Percentiles rank a stretch among this genome's conserved stretches.
Conservation (phyloP, 2,113 vertebrate species). For the Sorex araneus region DNA sequence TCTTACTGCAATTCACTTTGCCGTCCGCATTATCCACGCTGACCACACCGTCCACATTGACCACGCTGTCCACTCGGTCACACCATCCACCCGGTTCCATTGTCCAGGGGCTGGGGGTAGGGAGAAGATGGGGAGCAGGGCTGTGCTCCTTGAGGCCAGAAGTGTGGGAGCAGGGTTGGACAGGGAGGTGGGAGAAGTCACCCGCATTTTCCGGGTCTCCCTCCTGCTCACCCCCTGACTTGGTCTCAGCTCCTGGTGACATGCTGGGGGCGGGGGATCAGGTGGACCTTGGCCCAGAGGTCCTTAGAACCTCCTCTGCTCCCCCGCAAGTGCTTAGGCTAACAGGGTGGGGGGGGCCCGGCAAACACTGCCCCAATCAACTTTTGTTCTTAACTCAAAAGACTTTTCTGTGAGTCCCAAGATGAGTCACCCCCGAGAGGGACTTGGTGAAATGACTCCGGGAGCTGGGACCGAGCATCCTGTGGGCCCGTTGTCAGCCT, state of each 20-base stretch:
- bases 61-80: no score
- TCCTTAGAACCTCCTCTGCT: background rate
- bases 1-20: background rate
- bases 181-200: background rate
- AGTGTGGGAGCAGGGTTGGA: background rate
- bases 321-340: background rate
- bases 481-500: background rate
- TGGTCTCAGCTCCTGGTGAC: background rate
- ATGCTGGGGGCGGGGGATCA: background rate
- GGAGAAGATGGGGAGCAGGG: background rate
- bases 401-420: slow-evolving; percentile 65
- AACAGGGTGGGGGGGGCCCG: background rate
- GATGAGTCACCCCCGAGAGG: slow-evolving; percentile 67
- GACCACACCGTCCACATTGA: no score
- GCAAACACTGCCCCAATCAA: background rate
- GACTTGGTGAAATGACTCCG: slow-evolving; percentile 44
- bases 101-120: background rate
- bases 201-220: background rate
- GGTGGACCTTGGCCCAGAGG: background rate
- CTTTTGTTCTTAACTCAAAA: slow-evolving; percentile 81
- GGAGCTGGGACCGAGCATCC: slow-evolving; percentile 42
- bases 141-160: background rate
- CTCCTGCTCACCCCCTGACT: background rate
- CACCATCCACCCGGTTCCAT: no score
- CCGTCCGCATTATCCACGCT: no score